Base-by-base conservation (phyloP, 2,113 vertebrate genomes). In the Channa maculata region DNA sequence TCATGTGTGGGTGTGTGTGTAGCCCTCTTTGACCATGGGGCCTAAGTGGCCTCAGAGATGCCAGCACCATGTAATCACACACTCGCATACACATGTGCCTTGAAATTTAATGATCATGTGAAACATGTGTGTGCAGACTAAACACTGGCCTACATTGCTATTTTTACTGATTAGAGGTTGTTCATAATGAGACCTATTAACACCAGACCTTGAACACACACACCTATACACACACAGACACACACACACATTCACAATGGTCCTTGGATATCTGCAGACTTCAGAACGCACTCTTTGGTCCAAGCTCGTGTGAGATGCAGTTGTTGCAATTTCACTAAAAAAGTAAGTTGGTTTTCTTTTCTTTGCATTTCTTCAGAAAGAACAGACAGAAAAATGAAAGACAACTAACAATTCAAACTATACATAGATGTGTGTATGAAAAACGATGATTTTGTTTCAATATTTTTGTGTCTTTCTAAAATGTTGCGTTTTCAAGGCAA, bases 141-240 rank as follows among this genome's bases (percentile, higher is more conserved):
- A 91, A 92, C 87, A 89, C 39, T 71, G 78, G 70, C 63, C 73
- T 51, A 71, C 78, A 82, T 57, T 88, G 84, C 79, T 82, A 67
- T 82, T 91, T 86, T 83, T 82, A 79, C 90, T 91, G 89, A 91
- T 92, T 91, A 87, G 80, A 88, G 84, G 71, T 70, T 75, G 65
- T 65, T 73, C 75, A 67, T 88, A 88, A 90, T 80, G 80, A 83
- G 75, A 75, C 72, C 75, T 70, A 72, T 85, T 91, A 89, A 87
- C 80, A 79, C 74, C 65, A 78, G 67, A 62, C 38, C 39, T 70
- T 73, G 80, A 71, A 75, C 53, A 57, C 62, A 65, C 65, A 65
- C 0, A 1, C 24, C 1, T 24, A 24, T 24, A 24, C 24, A 24
- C 24, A 24, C 24, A 24, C 24, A 75, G 50, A 57, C 0, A 1